These are phyloP conservation scores for Bellardia pandia DNA, from an alignment of 2,888 invertebrate species.

Conservation along the genomic window DNA sequence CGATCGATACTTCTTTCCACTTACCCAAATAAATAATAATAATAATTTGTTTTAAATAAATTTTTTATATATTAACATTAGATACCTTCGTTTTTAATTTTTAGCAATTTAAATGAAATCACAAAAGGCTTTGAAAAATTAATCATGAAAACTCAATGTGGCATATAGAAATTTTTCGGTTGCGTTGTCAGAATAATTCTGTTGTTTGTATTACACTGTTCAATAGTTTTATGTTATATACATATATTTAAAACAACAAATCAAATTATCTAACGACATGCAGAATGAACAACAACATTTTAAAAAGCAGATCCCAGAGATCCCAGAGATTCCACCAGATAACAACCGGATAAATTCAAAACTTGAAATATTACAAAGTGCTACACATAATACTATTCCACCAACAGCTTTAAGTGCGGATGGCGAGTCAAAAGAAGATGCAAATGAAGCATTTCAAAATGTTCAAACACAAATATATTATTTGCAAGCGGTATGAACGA, in stretches of 20 bases:
- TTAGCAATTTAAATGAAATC: conserved; percentile 74
- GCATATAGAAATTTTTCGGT: conserved; percentile 78
- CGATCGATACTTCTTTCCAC: no score
- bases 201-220: conserved; percentile 1
- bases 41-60: no score
- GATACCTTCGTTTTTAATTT: conserved; percentile 3
- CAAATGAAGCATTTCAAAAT: conserved; percentile 81
- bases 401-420: conserved; percentile 65
- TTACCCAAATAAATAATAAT: no score
- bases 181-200: conserved; percentile 69
- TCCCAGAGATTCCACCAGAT: conserved; percentile 83
- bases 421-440: conserved; percentile 73
- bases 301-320: conserved; percentile 79
- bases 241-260: conserved; percentile 25
- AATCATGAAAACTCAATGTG: conserved; percentile 78
- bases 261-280: conserved; percentile 42
- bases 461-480: conserved; percentile 82
- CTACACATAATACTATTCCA: conserved; percentile 54
- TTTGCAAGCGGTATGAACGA: conserved; percentile 79
- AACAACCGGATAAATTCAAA: conserved; percentile 80
- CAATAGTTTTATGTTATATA: conserved; percentile 32
- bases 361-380: conserved; percentile 75
- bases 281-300: conserved; percentile 81
- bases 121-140: conserved; percentile 78
- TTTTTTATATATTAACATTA: no score